Evolutionary conservation across 2,113 vertebrate species (phyloP).

Genomic region (Peromyscus polionotus): DNA sequence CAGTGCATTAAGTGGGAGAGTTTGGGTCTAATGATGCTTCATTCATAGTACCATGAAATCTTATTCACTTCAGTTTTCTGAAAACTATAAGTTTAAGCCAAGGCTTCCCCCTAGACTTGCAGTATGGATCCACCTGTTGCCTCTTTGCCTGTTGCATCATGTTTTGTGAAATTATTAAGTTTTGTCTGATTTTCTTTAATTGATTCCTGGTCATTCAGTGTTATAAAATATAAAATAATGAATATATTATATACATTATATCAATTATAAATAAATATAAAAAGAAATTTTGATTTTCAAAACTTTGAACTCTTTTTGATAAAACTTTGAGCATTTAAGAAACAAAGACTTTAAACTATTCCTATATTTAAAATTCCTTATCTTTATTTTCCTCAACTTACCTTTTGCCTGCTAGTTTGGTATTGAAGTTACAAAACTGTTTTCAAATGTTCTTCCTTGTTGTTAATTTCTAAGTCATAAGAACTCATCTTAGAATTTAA

Average conservation of each 20-base stretch:
- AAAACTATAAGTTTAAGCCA: not conserved
- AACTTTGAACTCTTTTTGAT: not conserved
- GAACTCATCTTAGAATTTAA: not conserved
- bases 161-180: not conserved
- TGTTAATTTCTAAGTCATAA: slow-evolving; percentile 32
- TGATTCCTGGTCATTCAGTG: not conserved
- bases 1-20: not conserved
- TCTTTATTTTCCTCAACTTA: not conserved
- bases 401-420: not conserved
- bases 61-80: not conserved
- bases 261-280: not conserved
- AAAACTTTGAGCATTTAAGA: not conserved
- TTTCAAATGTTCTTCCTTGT: not conserved
- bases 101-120: not conserved
- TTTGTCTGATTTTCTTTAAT: not conserved
- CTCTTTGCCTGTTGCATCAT: not conserved
- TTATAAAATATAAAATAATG: not conserved
- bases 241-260: not conserved
- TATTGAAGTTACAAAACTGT: not conserved
- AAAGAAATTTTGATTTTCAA: not conserved
- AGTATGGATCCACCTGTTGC: not conserved
- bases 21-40: not conserved
- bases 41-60: not conserved
- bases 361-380: not conserved
- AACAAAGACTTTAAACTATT: not conserved